Evolutionary conservation across 2,888 invertebrate genomes (phyloP), one percentile per base, ranked within the genome.

Genomic region (Melanchra persicariae): DNA sequence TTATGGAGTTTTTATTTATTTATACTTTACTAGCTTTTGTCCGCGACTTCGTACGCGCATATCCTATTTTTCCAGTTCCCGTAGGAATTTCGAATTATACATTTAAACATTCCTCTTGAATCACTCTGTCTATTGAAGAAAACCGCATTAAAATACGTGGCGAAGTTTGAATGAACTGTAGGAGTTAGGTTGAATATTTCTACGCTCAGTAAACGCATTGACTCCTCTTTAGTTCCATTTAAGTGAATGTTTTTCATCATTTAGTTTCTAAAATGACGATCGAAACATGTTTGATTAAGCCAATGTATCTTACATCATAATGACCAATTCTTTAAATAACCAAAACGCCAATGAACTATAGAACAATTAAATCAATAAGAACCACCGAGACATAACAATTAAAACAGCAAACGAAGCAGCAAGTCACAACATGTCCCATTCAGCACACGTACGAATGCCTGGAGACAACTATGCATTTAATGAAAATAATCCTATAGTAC

Each of bases 401-500:
- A 84, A 77, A 79, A 75, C 65, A 70, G 67, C 58, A 43, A 73
- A 65, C 64, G 65, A 64, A 71, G 69, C 57, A 62, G 70, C 70
- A 74, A 85, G 81, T 78, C 83, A 81, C 72, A 76, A 70, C 65
- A 72, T 62, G 70, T 79, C 64, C 68, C 30, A 92, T 90, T 90
- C 92, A 17, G 70, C 37, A 71, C 92, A 92, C 92, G 92, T 92
- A 83, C 81, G 84, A 83, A 77, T 79, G 82, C 86, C 81, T 77
- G 76, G 70, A 76, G 84, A 85, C 84, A 89, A 90, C 86, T 89
- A 93, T 92, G 92, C 92, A 89, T 89, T 93, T 93, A 91, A 93
- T 93, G 93, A 92, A 93, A 93, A 92, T 92, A 93, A 92, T 93
- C 89, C 89, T 87, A 90, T 77, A 87, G 82, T 81, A 87, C 84